Base-by-base conservation (phyloP, 2,888 invertebrate genomes). In the Macrosoma leucophasiata region DNA sequence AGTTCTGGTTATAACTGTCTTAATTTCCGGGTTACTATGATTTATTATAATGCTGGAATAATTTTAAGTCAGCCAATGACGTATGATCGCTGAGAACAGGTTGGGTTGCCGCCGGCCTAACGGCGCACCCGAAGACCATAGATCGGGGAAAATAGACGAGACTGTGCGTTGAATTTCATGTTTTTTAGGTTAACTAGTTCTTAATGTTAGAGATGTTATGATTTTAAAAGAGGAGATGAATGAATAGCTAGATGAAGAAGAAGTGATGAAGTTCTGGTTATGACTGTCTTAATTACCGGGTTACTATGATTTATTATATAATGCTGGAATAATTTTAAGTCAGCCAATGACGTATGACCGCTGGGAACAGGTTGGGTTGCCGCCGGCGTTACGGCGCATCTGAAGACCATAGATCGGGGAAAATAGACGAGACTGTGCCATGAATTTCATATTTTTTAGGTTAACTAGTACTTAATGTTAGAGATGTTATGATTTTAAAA, bases 261-360 rank as follows among this genome's bases (percentile, higher is more conserved):
- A n/a, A n/a, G n/a, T n/a, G n/a, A n/a, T 53, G 52, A 64, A 60
- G 74, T 74, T 77, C 73, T 73, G 76, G 76, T 70, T 78, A 71
- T 77, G 77, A 79, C 75, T 76, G 77, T 77, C 76, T 81, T 84
- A 84, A 84, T 84, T 84, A 84, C 81, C 58, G 73, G 81, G 71
- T 76, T 73, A 78, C 77, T 76, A 82, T 84, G 82, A 84, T 84
- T 84, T 84, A 84, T 82, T 75, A 66, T n/a, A n/a, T 75, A 76
- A 79, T 71, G 69, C 62, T 55, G 70, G 78, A 77, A 81, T 78
- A 73, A 75, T 78, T 79, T n/a, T 76, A 61, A 76, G 68, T 61
- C 69, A 46, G 64, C 32, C n/a, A 72, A 77, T 78, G 81, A 81
- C 79, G 79, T 79, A 81, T 76, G 72, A 70, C 75, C 68, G 61